A percentile compares a stretch with the other conserved stretches of the same genome.
phyloP scores from a whole-genome alignment of 2,888 invertebrate species.

The Diachrysia chrysitis region DNA sequence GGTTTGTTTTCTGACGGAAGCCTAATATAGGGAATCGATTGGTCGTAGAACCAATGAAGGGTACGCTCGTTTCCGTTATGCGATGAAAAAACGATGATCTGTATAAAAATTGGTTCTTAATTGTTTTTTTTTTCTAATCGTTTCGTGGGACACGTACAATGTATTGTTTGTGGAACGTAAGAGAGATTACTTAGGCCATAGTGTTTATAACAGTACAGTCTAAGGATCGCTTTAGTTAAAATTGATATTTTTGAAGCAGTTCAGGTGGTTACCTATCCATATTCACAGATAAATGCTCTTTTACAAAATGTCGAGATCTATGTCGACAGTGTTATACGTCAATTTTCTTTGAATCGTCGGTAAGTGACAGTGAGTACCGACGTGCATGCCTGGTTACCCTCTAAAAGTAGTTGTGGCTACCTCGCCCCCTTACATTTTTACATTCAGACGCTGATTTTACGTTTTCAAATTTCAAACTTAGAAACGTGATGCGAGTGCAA shows the following conservation, averaged over 20 bases:
- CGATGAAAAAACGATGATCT: slow-evolving; percentile 64
- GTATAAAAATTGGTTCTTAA: slow-evolving; percentile 51
- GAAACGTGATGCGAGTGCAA: slow-evolving; percentile 78
- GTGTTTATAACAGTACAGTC: background rate
- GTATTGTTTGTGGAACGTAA: background rate
- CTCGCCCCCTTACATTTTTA: slow-evolving; percentile 75
- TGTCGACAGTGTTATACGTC: slow-evolving; percentile 71
- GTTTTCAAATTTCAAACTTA: slow-evolving; percentile 81
- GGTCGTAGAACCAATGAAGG: slow-evolving; percentile 76
- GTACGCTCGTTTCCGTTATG: slow-evolving; percentile 74
- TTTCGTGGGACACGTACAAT: background rate
- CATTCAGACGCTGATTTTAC: slow-evolving; percentile 82
- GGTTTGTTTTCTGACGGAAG: slow-evolving; percentile 86
- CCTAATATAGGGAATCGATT: slow-evolving; percentile 86
- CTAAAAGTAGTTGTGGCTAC: slow-evolving; percentile 59
- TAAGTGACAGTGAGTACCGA: slow-evolving; percentile 73
- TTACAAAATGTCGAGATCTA: slow-evolving; percentile 66
- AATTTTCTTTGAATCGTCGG: slow-evolving; percentile 78
- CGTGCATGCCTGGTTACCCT: slow-evolving; percentile 61
- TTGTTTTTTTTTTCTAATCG: slow-evolving; percentile 31
- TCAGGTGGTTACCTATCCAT: slow-evolving; percentile 15
- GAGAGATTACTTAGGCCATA: background rate
- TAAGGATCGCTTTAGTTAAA: background rate
- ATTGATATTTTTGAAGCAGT: slow-evolving; percentile 9
- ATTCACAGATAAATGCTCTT: slow-evolving; percentile 64